Evolutionary conservation across 2,888 invertebrate genomes (phyloP), one percentile per base, ranked within the genome.

Genomic region (Drosophila percnosoma): DNA sequence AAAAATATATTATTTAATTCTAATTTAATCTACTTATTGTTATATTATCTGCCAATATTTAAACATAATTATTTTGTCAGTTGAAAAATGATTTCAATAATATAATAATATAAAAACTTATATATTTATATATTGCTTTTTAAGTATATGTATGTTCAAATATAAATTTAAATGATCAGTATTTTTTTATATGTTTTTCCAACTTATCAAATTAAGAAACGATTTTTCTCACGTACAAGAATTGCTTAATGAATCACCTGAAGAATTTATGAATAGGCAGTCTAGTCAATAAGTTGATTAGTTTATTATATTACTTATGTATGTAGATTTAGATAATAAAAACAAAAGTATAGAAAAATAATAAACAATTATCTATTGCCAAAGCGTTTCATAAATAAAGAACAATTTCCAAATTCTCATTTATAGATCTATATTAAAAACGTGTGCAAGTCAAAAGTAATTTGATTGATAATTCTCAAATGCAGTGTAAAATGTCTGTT

Each of bases 401-500:
- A 42, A 6, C 6, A 1, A 3, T 42, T 21, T 10, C 15, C 3
- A 0, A 21, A 45, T 13, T 21, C 13, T 7, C 13, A 45, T 21
- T 7, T 45, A 13, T 21, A 13, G 1, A 45, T 13, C 7, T 13
- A 13, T 6, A 15, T 15, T 15, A 15, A 24, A 7, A n/a, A n/a
- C 1, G 29, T 27, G 1, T 2, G 36, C 27, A 59, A 52, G 34
- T 59, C 52, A 42, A n/a, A 29, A 13, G 7, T 11, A 15, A 52
- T 52, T 51, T 36, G 1, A 34, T 40, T 38, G 49, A 24, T 3
- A 15, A 13, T 45, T 57, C 7, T 5, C 8, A 13, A 31, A 38
- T 57, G 18, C n/a, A 24, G 4, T 58, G 24, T 18, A 13, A 18
- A 52, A 15, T 45, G 53, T 53, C 53, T 31, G 27, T 15, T 61